Base-by-base conservation (phyloP, 2,113 vertebrate genomes). In the Hyla sarda region DNA sequence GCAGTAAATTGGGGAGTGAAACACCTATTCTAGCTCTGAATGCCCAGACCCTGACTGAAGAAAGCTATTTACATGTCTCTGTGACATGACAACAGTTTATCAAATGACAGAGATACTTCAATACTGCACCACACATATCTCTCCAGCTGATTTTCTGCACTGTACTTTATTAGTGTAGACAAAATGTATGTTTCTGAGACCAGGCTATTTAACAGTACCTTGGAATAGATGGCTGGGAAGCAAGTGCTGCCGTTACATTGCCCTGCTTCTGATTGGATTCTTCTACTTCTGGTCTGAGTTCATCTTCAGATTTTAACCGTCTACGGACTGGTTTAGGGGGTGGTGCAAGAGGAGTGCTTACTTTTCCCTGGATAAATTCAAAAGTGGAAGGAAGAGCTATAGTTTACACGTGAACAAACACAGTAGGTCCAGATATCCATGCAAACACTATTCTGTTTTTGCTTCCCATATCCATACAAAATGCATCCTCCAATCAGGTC, bases 291-390 rank as follows among this genome's bases (percentile, higher is more conserved):
- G 97, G 96, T 90, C 95, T 94, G 23, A 99, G 94, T 87, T 99
- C 98, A 88, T 99, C 98, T 91, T 99, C 98, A 9, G 98, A 99
- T 92, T 99, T 99, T 93, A 99, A 95, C 91, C 98, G 96, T 89
- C 98, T 96, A 71, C 97, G 95, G 74, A 99, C 93, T 69, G 98
- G 98, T 92, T 99, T 99, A 81, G 97, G 98, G 50, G 98, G 98
- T 84, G 98, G 98, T 88, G 96, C 98, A 89, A 99, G 93, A 4
- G 98, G 97, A 23, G 96, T 96, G 23, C 96, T 95, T 83, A 94
- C 95, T 94, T 99, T 99, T 89, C 91, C 91, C 98, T 99, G 82
- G 60, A 83, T 25, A 89, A 62, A 58, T 56, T 34, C 7, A 10
- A 47, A 28, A 5, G 8, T 3, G 41, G 41, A 8, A 41, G 3